Evolutionary conservation across 2,888 invertebrate genomes (phyloP).

Genomic region (Hybos culiciformis): DNA sequence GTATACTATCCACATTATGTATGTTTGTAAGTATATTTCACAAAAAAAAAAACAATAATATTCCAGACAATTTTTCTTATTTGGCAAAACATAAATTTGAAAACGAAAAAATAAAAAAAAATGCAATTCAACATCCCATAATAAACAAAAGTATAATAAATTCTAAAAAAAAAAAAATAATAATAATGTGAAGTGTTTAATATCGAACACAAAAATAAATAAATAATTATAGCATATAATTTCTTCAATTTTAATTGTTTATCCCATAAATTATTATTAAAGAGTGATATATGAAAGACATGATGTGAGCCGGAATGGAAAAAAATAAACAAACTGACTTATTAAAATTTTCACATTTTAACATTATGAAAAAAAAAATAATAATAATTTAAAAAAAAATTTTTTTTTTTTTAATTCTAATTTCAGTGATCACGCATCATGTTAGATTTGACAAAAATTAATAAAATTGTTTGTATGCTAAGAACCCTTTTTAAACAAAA

Average conservation of each 20-base stretch:
- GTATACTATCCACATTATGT: no score
- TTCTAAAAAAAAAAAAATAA: neutral
- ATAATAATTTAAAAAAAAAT: no score
- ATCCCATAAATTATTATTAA: conserved; percentile 10
- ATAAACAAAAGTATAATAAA: neutral
- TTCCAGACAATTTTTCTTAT: neutral
- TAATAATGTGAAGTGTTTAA: neutral
- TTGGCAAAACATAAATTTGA: neutral
- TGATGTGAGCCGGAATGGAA: neutral
- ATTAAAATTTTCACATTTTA: neutral
- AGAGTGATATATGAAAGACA: conserved; percentile 12
- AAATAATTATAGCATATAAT: neutral
- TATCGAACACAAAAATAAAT: neutral
- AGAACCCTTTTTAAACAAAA: no score
- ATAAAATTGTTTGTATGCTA: no score
- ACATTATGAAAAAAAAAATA: neutral
- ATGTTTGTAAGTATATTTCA: no score
- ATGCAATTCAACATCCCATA: neutral
- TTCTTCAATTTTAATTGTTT: conserved; percentile 10
- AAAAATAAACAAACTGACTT: neutral
- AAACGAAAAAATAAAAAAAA: neutral
- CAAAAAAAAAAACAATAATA: neutral
- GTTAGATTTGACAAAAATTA: no score
- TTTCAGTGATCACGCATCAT: no score
- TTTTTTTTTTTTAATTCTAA: no score